A percentile compares a stretch with the other conserved stretches of the same genome.
These are phyloP conservation scores for Drosophila villosipedis DNA, from an alignment of 2,888 invertebrate species.

Conservation along the genomic window DNA sequence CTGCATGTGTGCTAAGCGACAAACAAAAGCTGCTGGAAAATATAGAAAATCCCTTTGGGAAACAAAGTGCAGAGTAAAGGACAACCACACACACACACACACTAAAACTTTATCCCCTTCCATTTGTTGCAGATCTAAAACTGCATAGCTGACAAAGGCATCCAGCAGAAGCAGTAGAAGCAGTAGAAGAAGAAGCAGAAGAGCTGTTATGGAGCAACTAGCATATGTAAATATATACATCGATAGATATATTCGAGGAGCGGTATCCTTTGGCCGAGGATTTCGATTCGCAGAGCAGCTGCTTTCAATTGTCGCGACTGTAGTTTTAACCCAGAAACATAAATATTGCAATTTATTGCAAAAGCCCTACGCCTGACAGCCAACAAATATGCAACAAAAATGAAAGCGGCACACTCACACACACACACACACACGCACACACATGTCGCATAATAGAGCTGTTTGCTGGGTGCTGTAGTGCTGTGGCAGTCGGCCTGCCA, in stretches of 20 bases:
- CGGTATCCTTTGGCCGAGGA: slow-evolving; percentile 29
- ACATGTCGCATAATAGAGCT: slow-evolving; percentile 15
- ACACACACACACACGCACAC: slow-evolving; percentile 3
- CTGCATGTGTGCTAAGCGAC: slow-evolving; percentile 57
- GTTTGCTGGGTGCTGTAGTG: background rate
- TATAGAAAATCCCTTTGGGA: slow-evolving; percentile 78
- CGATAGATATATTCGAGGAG: slow-evolving; percentile 10
- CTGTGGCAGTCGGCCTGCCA: background rate
- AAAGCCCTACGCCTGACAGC: background rate
- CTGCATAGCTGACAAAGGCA: slow-evolving; percentile 55
- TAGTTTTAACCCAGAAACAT: slow-evolving; percentile 77
- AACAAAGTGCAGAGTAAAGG: slow-evolving; percentile 66
- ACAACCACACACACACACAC: slow-evolving; percentile 23
- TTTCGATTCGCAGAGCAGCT: slow-evolving; percentile 13
- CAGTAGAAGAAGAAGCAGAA: background rate
- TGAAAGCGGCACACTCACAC: slow-evolving; percentile 8
- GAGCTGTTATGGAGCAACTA: slow-evolving; percentile 21
- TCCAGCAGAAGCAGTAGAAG: background rate
- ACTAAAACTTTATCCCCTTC: slow-evolving; percentile 4
- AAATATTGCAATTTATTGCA: slow-evolving; percentile 69
- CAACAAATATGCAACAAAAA: background rate
- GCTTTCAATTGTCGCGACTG: slow-evolving; percentile 60
- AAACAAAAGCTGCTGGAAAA: slow-evolving; percentile 75
- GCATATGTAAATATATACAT: slow-evolving; percentile 7
- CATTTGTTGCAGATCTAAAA: slow-evolving; percentile 39